Evolutionary conservation across 2,888 invertebrate genomes (phyloP).

Genomic region (Drosophila nigricruria): DNA sequence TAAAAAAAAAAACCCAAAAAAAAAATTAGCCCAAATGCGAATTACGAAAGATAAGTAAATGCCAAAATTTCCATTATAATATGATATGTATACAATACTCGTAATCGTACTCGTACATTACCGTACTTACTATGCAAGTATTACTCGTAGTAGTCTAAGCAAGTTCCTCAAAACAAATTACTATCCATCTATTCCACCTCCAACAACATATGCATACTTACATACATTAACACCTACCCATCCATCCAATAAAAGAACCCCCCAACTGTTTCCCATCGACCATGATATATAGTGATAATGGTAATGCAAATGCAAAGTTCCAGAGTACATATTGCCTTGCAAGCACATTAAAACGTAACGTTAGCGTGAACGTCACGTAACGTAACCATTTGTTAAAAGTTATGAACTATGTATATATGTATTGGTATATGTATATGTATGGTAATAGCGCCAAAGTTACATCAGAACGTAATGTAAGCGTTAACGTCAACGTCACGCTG

Average conservation of each 20-base stretch:
- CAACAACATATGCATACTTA: conserved; percentile 36
- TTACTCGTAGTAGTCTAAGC: conserved; percentile 77
- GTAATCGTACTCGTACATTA: conserved; percentile 62
- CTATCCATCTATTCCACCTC: conserved; percentile 16
- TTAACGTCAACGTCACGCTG: neutral
- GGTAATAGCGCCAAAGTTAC: conserved; percentile 13
- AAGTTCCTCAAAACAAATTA: conserved; percentile 48
- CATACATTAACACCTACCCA: conserved; percentile 33
- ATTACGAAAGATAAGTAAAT: conserved; percentile 77
- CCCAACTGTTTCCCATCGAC: conserved; percentile 27
- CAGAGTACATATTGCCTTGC: conserved; percentile 78
- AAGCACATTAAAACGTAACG: conserved; percentile 58
- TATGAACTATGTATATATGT: conserved; percentile 37
- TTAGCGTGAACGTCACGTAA: conserved; percentile 25
- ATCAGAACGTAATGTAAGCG: neutral
- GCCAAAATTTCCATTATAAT: conserved; percentile 72
- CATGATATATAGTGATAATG: conserved; percentile 51
- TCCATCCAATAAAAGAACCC: conserved; percentile 11
- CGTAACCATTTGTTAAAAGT: conserved; percentile 44
- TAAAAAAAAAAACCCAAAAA: conserved; percentile 32
- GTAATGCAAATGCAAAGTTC: conserved; percentile 57
- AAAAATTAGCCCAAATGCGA: conserved; percentile 55
- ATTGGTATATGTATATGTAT: neutral
- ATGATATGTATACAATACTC: conserved; percentile 68
- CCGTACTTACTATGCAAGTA: conserved; percentile 74